A percentile compares a stretch with the other conserved stretches of the same genome.
phyloP scores from a whole-genome alignment of 1,140 invertebrate species.

The Brachionus angularis region DNA sequence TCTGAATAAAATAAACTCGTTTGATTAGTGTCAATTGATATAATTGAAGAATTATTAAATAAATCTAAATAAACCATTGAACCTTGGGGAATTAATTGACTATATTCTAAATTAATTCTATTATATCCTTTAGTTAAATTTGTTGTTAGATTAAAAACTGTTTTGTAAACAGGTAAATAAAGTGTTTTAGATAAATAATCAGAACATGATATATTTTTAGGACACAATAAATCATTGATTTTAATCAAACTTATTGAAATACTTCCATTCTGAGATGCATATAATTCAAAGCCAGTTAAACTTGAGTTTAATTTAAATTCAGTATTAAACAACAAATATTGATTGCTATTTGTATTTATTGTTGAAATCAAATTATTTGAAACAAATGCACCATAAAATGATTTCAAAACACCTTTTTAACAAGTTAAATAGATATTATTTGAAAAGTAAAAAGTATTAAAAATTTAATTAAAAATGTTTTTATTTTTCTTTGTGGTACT shows the following conservation, averaged over 20 bases:
- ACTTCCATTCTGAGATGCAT: not conserved
- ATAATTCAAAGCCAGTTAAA: not conserved
- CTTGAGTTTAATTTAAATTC: conserved; percentile 2
- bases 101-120: not conserved
- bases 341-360: not conserved
- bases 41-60: not conserved
- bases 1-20: not conserved
- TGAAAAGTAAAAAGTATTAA: too few species aligned
- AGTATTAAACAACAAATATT: not conserved
- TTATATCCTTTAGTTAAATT: not conserved
- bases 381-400: not conserved
- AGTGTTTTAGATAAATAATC: not conserved
- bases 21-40: not conserved
- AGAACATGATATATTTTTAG: not conserved
- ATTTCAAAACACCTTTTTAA: not conserved
- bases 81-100: not conserved
- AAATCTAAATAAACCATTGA: conserved; percentile 6
- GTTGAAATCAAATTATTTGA: too few species aligned
- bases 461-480: too few species aligned
- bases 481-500: too few species aligned
- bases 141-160: not conserved
- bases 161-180: not conserved
- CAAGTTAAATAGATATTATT: too few species aligned
- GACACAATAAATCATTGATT: not conserved
- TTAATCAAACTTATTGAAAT: not conserved